phyloP scores from a whole-genome alignment of 2,113 vertebrate species.

The Catagonus wagneri region DNA sequence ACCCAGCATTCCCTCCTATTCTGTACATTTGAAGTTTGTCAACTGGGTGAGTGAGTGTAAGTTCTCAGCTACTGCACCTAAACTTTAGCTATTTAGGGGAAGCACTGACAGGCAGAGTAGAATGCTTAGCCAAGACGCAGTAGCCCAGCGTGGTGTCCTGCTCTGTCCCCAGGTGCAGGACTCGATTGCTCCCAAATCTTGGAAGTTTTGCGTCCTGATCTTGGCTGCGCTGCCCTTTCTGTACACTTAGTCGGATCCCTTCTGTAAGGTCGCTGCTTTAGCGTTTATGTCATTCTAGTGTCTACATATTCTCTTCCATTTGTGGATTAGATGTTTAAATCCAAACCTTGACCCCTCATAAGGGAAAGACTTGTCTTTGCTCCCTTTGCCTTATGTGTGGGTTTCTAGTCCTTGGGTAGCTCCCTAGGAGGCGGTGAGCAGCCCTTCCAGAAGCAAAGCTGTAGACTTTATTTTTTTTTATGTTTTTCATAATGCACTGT shows the following conservation, averaged over 20 bases:
- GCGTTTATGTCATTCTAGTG: neutral
- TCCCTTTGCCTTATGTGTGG: neutral
- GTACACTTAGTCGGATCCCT: accelerated
- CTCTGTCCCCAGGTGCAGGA: neutral
- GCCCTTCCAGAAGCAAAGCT: neutral
- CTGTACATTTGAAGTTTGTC: no score
- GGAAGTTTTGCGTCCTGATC: neutral
- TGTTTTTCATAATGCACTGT: neutral
- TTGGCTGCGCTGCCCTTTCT: no score
- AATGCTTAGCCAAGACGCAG: neutral
- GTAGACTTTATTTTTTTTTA: neutral
- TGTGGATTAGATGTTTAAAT: neutral
- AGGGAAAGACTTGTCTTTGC: neutral
- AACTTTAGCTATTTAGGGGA: neutral
- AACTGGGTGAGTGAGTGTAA: neutral
- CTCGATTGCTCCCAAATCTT: neutral
- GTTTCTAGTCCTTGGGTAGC: neutral
- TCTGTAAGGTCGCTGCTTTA: neutral
- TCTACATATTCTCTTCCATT: accelerated
- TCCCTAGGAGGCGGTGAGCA: neutral
- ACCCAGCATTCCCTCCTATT: no score
- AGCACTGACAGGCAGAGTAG: neutral
- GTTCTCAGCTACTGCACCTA: neutral
- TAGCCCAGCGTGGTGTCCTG: accelerated
- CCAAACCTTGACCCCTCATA: neutral